Evolutionary conservation across 2,888 invertebrate species (phyloP).

Genomic region (Torymus tubicola): DNA sequence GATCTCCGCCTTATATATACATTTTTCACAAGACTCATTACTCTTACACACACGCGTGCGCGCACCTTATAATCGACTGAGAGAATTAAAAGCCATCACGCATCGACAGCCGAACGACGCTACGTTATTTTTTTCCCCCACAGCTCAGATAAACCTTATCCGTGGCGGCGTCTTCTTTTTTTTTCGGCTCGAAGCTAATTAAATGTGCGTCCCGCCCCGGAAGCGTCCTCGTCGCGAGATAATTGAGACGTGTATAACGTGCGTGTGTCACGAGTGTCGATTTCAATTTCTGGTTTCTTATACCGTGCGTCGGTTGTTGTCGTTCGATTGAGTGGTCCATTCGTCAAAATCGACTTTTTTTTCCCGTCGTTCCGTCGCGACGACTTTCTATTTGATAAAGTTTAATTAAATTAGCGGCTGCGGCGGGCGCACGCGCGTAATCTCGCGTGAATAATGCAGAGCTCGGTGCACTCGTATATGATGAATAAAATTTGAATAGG

Average conservation of each 20-base stretch:
- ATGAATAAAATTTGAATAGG: slow-evolving; percentile 22
- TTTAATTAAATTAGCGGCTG: slow-evolving; percentile 22
- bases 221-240: background rate
- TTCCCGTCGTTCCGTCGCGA: slow-evolving; percentile 18
- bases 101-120: slow-evolving; percentile 3
- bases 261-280: background rate
- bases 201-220: background rate
- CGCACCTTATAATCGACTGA: slow-evolving; percentile 20
- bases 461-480: background rate
- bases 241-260: slow-evolving; percentile 32
- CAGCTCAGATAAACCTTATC: slow-evolving; percentile 41
- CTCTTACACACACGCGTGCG: background rate
- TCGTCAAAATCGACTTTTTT: slow-evolving; percentile 21
- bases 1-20: background rate
- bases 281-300: slow-evolving; percentile 46
- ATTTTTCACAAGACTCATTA: slow-evolving; percentile 7
- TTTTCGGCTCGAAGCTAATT: slow-evolving; percentile 32
- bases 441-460: slow-evolving; percentile 12
- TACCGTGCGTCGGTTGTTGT: background rate
- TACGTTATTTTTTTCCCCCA: too few relatives aligned
- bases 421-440: background rate
- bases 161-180: slow-evolving; percentile 32
- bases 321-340: background rate
- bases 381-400: slow-evolving; percentile 58
- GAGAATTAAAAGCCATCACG: slow-evolving; percentile 30